Conservation (phyloP, 1,140 invertebrate species). For the Scaptomyza montana region DNA sequence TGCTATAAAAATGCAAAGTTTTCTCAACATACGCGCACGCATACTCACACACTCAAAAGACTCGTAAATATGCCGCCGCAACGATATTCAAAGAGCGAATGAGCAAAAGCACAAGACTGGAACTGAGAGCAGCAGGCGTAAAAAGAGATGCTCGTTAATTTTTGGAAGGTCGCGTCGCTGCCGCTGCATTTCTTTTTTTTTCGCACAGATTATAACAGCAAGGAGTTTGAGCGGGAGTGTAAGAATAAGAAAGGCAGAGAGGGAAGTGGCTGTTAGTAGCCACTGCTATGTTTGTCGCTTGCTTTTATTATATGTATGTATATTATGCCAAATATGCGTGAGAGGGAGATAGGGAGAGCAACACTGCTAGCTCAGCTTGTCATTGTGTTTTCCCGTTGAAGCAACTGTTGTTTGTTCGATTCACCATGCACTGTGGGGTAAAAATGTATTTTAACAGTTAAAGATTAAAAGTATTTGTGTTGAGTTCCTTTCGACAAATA, state of each 20-base stretch:
- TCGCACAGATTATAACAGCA: conserved; percentile 60
- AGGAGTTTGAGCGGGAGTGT: conserved; percentile 3
- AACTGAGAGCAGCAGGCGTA: not conserved
- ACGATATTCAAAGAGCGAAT: conserved; percentile 52
- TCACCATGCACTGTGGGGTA: not conserved
- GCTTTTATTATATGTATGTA: conserved; percentile 46
- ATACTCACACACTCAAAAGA: conserved; percentile 25
- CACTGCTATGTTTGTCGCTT: conserved; percentile 21
- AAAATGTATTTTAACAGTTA: not conserved
- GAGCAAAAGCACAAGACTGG: conserved; percentile 3
- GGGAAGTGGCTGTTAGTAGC: conserved; percentile 18
- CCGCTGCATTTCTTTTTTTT: conserved; percentile 65
- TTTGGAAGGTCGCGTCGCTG: conserved; percentile 34
- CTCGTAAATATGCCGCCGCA: conserved; percentile 67
- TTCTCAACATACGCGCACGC: conserved; percentile 24
- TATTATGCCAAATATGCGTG: conserved; percentile 51
- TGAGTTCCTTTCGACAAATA: no score
- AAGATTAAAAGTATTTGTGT: not conserved
- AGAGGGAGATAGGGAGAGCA: not conserved
- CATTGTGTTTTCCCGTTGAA: conserved; percentile 29
- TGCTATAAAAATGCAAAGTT: conserved; percentile 50
- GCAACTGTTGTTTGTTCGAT: conserved; percentile 35
- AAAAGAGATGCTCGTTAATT: conserved; percentile 64
- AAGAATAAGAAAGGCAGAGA: not conserved
- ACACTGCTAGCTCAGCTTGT: conserved; percentile 7